Percentiles rank a stretch among this genome's conserved stretches.
These are phyloP conservation scores for Muraenolepis orangiensis DNA, from an alignment of 2,797 vertebrate genomes.

Conservation along the genomic window DNA sequence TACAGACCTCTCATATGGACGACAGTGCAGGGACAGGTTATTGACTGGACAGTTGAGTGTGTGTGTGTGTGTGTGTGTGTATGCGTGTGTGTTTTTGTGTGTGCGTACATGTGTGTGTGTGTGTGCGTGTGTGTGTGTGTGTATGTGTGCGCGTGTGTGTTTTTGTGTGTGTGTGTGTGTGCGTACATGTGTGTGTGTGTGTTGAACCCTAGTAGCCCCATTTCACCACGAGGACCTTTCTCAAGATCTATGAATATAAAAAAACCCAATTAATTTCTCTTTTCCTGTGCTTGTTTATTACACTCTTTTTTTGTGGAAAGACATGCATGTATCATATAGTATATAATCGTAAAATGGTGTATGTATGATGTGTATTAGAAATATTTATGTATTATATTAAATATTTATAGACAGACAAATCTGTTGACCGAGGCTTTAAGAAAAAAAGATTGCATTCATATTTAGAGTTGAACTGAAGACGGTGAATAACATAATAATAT, in stretches of 20 bases:
- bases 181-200: conserved; percentile 10
- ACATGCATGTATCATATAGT: no score
- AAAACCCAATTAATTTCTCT: no score
- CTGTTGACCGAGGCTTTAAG: neutral
- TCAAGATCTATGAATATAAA: no score
- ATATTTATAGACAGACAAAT: neutral
- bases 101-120: conserved; percentile 11
- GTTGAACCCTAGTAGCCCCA: conserved; percentile 37
- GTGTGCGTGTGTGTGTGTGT: conserved; percentile 59
- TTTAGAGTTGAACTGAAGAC: neutral
- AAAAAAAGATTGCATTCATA: neutral
- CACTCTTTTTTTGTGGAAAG: neutral
- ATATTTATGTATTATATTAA: neutral
- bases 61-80: conserved; percentile 32
- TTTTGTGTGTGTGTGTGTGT: conserved; percentile 12
- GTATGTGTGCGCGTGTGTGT: conserved; percentile 25
- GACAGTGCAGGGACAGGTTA: conserved; percentile 37
- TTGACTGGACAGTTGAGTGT: conserved; percentile 61
- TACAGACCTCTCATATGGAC: no score
- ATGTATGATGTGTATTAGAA: neutral
- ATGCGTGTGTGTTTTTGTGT: conserved; percentile 5
- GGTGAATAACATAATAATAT: no score
- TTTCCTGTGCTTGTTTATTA: conserved; percentile 39
- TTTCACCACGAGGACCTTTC: conserved; percentile 38
- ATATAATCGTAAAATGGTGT: no score